Percentiles rank a stretch among this genome's conserved stretches.
Conservation (phyloP, 2,113 vertebrate species). For the Brachyhypopomus gauderio region DNA sequence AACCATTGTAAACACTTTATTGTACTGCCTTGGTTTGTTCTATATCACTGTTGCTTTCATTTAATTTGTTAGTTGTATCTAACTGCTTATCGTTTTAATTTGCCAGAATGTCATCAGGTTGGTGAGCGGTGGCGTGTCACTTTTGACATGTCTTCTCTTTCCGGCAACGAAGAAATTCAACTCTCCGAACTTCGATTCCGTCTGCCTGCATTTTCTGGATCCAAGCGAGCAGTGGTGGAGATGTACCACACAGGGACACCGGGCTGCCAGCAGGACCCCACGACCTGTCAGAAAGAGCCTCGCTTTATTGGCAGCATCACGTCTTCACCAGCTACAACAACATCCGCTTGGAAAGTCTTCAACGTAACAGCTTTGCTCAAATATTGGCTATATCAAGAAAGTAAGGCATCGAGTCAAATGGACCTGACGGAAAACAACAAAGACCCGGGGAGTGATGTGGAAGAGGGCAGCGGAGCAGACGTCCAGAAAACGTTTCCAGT, state of each 20-base stretch:
- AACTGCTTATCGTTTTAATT: background rate
- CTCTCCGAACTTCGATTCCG: conserved; percentile 80
- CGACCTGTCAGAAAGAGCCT: conserved; percentile 61
- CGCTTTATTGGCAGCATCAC: conserved; percentile 76
- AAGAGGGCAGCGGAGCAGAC: conserved; percentile 22
- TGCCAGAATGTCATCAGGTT: conserved; percentile 74
- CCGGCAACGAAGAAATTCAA: conserved; percentile 73
- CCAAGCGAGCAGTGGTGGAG: conserved; percentile 68
- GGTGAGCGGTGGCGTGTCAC: conserved; percentile 77
- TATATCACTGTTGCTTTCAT: background rate
- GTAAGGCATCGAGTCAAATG: background rate
- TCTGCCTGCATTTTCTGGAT: conserved; percentile 61
- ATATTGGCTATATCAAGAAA: conserved; percentile 73
- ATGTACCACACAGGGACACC: conserved; percentile 76
- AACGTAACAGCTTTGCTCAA: conserved; percentile 79
- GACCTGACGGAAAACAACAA: conserved; percentile 6
- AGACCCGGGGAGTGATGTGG: conserved; percentile 38
- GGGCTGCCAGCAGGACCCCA: conserved; percentile 44
- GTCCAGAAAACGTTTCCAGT: background rate
- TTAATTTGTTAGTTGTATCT: conserved; percentile 22
- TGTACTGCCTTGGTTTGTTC: conserved; percentile 33
- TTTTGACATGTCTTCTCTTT: conserved; percentile 86
- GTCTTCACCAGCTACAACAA: conserved; percentile 55
- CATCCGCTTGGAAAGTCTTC: conserved; percentile 79
- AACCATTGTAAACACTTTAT: background rate